Conservation (phyloP, 2,113 vertebrate genomes). For the Pelusios castaneus region DNA sequence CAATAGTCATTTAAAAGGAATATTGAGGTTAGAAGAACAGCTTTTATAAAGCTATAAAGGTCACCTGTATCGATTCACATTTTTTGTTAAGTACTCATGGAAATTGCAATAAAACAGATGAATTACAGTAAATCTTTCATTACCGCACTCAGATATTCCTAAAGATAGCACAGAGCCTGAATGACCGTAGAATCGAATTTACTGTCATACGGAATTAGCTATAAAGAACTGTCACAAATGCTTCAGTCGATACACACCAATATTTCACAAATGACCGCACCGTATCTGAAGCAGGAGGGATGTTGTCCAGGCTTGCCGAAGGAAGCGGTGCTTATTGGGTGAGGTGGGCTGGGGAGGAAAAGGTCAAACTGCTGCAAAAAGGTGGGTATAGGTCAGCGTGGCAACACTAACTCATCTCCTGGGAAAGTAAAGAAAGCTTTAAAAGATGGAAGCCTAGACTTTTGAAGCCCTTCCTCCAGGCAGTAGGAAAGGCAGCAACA, state of each 20-base stretch:
- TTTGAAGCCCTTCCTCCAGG: no score
- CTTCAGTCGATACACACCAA: neutral
- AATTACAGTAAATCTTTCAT: conserved; percentile 28
- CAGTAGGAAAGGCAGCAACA: no score
- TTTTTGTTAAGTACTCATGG: conserved; percentile 67
- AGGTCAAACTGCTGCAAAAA: no score
- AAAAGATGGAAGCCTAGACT: no score
- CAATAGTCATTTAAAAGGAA: conserved; percentile 57
- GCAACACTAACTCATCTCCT: no score
- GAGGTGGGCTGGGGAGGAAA: no score
- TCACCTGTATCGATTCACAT: neutral
- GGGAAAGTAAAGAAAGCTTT: no score
- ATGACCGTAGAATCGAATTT: neutral
- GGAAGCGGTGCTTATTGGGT: no score
- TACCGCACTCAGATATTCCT: neutral
- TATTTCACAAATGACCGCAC: neutral
- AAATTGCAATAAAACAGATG: conserved; percentile 32
- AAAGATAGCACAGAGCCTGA: neutral
- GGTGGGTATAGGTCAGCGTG: no score
- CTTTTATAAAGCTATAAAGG: conserved; percentile 42
- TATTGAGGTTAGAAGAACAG: conserved; percentile 12
- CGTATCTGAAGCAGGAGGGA: no score
- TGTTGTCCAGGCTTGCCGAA: no score
- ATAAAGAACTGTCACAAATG: neutral
- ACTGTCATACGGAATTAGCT: neutral